Evolutionary conservation across 1,140 invertebrate species (phyloP).

Genomic region (Drosophila ambigua): DNA sequence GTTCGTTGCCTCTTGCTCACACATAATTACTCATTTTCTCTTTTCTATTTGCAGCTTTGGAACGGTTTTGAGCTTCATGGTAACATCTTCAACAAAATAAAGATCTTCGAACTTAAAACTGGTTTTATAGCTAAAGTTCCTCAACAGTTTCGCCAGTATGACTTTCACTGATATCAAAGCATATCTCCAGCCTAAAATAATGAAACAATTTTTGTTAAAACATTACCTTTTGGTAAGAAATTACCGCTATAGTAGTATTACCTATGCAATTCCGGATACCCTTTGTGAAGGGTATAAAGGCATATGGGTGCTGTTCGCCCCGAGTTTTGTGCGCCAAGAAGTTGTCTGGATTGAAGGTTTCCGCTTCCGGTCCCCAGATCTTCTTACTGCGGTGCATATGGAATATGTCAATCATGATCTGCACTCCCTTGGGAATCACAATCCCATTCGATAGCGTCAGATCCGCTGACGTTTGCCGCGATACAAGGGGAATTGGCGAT

Average conservation of each 20-base stretch:
- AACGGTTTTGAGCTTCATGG: constrained; percentile 50
- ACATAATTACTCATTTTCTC: constrained; percentile 16
- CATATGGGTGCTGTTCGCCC: constrained; percentile 56
- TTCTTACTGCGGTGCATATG: constrained; percentile 60
- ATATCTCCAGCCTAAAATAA: constrained; percentile 56
- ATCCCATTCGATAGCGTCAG: constrained; percentile 49
- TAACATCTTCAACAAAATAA: constrained; percentile 44
- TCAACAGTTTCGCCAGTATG: constrained; percentile 46
- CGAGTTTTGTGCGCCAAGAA: constrained; percentile 59
- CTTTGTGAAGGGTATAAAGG: constrained; percentile 74
- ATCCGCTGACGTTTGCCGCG: constrained; percentile 36
- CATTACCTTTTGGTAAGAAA: too few species aligned
- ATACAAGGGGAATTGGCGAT: constrained; percentile 52
- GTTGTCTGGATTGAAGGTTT: constrained; percentile 74
- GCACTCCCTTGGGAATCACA: constrained; percentile 49
- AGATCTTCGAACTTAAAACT: constrained; percentile 42
- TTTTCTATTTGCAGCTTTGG: constrained; percentile 53
- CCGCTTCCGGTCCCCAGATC: constrained; percentile 67
- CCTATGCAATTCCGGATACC: constrained; percentile 79
- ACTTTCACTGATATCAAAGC: constrained; percentile 56
- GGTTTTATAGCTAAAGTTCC: constrained; percentile 49
- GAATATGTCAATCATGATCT: constrained; percentile 48
- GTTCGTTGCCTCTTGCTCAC: too few species aligned
- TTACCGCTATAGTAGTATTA: constrained; percentile 4
- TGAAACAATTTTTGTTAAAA: neutral